A percentile compares a stretch with the other conserved stretches of the same genome.
Evolutionary conservation across 2,888 invertebrate species (phyloP).

Genomic region (Chymomyza caudatula): DNA sequence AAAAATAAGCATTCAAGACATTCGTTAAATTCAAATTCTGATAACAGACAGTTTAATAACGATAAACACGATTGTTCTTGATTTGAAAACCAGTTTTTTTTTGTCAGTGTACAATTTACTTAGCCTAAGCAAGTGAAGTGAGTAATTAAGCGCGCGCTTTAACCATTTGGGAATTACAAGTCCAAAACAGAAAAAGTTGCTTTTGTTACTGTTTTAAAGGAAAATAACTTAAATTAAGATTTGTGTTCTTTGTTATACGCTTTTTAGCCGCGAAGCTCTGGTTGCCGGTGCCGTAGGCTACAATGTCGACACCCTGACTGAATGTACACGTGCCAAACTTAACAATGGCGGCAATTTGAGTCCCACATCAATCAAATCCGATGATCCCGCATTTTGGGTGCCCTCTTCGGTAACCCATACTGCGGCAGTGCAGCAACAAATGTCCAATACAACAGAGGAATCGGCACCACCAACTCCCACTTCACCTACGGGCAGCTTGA

Average conservation of each 20-base stretch:
- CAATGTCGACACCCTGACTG: conserved; percentile 77
- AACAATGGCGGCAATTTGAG: conserved; percentile 72
- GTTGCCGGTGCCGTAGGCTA: conserved; percentile 75
- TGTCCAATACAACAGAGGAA: conserved; percentile 73
- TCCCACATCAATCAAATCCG: conserved; percentile 76
- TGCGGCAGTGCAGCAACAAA: conserved; percentile 67
- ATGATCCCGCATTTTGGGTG: conserved; percentile 79
- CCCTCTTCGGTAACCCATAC: conserved; percentile 65
- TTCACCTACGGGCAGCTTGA: conserved; percentile 78
- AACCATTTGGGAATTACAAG: neutral
- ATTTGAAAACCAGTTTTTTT: too few relatives aligned
- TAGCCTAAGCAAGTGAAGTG: too few relatives aligned
- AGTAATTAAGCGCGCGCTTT: neutral
- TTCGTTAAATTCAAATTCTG: too few relatives aligned
- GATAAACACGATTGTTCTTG: too few relatives aligned
- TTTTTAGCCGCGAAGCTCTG: conserved; percentile 78
- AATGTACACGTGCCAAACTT: conserved; percentile 70
- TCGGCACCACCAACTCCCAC: conserved; percentile 78
- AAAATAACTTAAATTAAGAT: conserved; percentile 1
- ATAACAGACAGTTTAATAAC: too few relatives aligned
- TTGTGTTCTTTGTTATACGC: too few relatives aligned
- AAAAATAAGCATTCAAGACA: neutral
- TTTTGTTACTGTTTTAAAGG: neutral
- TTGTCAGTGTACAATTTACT: too few relatives aligned
- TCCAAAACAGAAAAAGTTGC: neutral